Conservation (phyloP, 1,140 invertebrate species). For the Neocloeon triangulifer region DNA sequence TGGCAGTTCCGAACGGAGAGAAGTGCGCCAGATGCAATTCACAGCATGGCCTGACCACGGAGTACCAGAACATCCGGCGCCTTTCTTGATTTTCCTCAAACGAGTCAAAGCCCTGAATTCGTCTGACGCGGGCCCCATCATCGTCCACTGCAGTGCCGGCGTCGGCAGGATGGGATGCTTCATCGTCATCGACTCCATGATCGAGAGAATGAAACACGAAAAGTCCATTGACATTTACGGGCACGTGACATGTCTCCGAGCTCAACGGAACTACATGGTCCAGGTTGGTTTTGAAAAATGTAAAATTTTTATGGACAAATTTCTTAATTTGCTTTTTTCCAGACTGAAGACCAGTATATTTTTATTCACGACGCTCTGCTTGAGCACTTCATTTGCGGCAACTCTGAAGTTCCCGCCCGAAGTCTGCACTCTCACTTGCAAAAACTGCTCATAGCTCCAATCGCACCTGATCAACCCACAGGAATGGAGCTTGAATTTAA, state of each 20-base stretch:
- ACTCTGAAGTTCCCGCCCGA: conserved; percentile 79
- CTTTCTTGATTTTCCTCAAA: conserved; percentile 90
- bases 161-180: conserved; percentile 97
- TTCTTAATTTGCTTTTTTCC: conserved; percentile 23
- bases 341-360: conserved; percentile 99
- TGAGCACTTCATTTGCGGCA: conserved; percentile 87
- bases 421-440: conserved; percentile 88
- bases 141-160: conserved; percentile 94
- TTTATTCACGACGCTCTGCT: conserved; percentile 95
- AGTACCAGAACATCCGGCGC: conserved; percentile 93
- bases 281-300: conserved; percentile 13
- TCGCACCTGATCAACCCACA: no score
- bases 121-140: conserved; percentile 69
- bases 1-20: conserved; percentile 46
- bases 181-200: conserved; percentile 94
- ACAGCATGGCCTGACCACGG: conserved; percentile 99
- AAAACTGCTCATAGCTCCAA: conserved; percentile 69
- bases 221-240: conserved; percentile 97
- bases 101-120: conserved; percentile 79
- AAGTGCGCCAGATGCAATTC: conserved; percentile 97
- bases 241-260: conserved; percentile 88
- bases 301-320: background rate
- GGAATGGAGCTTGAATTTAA: conserved; percentile 98
- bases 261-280: conserved; percentile 92
- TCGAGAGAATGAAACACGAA: conserved; percentile 83